Conservation (phyloP, 2,113 vertebrate species). For the Osmerus eperlanus region DNA sequence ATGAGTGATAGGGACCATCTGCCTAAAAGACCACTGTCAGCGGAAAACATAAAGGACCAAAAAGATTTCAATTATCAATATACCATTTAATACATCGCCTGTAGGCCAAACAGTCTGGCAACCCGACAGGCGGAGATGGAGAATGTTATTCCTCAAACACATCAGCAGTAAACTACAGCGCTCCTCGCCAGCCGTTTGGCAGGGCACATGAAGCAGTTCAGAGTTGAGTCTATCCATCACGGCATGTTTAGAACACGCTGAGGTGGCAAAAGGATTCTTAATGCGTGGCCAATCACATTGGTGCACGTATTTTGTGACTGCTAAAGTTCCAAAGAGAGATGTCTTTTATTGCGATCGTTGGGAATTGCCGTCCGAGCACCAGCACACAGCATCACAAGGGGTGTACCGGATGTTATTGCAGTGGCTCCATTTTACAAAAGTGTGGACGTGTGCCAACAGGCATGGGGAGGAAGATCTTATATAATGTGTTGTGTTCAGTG, state of each 20-base stretch:
- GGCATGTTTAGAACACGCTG: constrained; percentile 44
- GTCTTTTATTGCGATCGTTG: background rate
- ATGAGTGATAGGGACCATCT: constrained; percentile 69
- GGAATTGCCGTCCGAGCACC: no score
- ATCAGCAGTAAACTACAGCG: constrained; percentile 57
- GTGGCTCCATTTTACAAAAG: background rate
- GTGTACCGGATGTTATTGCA: no score
- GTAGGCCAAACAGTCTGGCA: constrained; percentile 61
- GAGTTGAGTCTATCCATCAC: constrained; percentile 62
- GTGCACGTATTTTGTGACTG: background rate
- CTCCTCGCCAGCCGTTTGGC: constrained; percentile 54
- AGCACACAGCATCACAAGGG: no score
- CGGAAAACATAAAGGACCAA: constrained; percentile 51
- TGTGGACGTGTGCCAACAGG: no score
- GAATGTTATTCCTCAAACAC: constrained; percentile 65
- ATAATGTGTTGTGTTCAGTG: no score
- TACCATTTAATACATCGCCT: constrained; percentile 68
- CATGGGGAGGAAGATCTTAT: no score
- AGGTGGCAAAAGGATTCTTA: constrained; percentile 19
- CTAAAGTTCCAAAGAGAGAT: background rate
- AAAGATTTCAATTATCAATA: constrained; percentile 75
- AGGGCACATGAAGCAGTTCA: constrained; percentile 40
- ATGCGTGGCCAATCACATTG: constrained; percentile 29
- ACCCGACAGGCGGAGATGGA: constrained; percentile 61
- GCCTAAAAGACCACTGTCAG: constrained; percentile 67